Conservation (phyloP, 1,140 invertebrate genomes). For the Dinothrombium tinctorium region DNA sequence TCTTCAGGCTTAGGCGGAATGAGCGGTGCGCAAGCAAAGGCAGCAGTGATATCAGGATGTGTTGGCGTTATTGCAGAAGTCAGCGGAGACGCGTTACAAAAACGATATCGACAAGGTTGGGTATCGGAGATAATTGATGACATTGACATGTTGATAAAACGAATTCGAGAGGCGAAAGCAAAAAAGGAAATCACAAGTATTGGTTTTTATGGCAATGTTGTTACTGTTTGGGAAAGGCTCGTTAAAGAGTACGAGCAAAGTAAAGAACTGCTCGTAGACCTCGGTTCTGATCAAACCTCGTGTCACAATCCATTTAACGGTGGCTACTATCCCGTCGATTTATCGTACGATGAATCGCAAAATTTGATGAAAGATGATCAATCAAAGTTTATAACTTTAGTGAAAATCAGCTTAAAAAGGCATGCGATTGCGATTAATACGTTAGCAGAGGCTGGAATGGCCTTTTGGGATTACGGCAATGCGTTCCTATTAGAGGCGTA, state of each 20-base stretch:
- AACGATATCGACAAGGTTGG: constrained; percentile 38
- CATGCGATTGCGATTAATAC: constrained; percentile 35
- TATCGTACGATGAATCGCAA: too few relatives aligned
- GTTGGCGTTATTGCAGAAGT: constrained; percentile 42
- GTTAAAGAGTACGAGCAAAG: constrained; percentile 28
- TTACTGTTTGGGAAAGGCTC: constrained; percentile 35
- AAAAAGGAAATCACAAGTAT: constrained; percentile 28
- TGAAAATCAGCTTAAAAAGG: constrained; percentile 33
- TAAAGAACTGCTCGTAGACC: constrained; percentile 32
- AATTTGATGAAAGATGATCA: too few relatives aligned
- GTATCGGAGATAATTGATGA: constrained; percentile 27
- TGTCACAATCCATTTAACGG: constrained; percentile 39
- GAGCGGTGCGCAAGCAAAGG: constrained; percentile 42
- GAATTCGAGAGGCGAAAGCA: constrained; percentile 22
- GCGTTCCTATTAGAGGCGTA: constrained; percentile 39
- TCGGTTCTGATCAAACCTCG: constrained; percentile 44
- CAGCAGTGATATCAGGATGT: constrained; percentile 36
- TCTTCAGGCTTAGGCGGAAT: constrained; percentile 41
- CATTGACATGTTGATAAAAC: constrained; percentile 27
- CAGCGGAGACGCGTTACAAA: constrained; percentile 30
- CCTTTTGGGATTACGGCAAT: constrained; percentile 45
- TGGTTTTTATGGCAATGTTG: constrained; percentile 37
- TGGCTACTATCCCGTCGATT: constrained; percentile 37
- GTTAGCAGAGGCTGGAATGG: constrained; percentile 30
- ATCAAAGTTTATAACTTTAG: constrained; percentile 27